Evolutionary conservation across 2,797 vertebrate species (phyloP).

Genomic region (Melanotaenia boesemani): DNA sequence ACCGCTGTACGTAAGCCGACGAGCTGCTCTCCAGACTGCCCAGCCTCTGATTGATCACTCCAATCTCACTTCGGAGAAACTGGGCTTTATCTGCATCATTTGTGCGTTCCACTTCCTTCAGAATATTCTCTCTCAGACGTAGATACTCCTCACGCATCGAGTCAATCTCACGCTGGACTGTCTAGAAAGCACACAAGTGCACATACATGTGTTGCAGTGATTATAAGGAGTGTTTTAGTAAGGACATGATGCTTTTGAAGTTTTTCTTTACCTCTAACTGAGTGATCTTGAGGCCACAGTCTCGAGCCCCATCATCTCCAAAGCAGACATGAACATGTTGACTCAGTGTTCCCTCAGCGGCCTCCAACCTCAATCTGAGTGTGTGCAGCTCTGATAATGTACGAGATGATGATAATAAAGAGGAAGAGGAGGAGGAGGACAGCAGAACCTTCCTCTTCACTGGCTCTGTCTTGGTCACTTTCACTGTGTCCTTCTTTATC

Average conservation of each 20-base stretch:
- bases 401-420: constrained; percentile 30
- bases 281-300: constrained; percentile 87
- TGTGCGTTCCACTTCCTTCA: constrained; percentile 81
- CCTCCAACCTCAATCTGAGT: constrained; percentile 89
- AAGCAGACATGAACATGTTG: constrained; percentile 86
- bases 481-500: constrained; percentile 42
- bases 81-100: constrained; percentile 89
- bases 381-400: constrained; percentile 89
- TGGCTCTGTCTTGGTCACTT: constrained; percentile 73
- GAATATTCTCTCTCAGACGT: constrained; percentile 85
- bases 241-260: neutral
- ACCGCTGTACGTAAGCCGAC: constrained; percentile 90
- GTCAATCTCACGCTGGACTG: constrained; percentile 87
- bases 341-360: constrained; percentile 83
- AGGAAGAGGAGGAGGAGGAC: constrained; percentile 8
- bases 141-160: constrained; percentile 85
- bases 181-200: constrained; percentile 72
- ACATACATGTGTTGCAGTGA: neutral
- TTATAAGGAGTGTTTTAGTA: neutral
- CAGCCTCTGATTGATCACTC: constrained; percentile 87
- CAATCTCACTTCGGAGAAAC: constrained; percentile 90
- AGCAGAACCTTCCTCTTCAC: constrained; percentile 59
- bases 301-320: constrained; percentile 85
- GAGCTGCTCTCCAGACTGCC: constrained; percentile 88
- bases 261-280: constrained; percentile 88